phyloP scores from a whole-genome alignment of 2,888 invertebrate genomes.

The Autographa gamma region DNA sequence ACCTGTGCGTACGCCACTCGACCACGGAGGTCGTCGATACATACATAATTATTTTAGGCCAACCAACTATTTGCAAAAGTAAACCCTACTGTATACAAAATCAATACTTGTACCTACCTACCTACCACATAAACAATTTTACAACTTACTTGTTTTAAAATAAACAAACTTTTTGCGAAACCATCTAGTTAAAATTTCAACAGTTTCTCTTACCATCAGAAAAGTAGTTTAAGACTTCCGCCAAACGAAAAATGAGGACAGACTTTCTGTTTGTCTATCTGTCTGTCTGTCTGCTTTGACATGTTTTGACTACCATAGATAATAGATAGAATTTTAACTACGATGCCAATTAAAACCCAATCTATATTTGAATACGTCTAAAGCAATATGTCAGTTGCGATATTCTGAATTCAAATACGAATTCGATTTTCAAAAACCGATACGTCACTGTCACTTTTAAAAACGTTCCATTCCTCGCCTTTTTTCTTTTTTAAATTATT shows the following conservation, averaged over 20 bases:
- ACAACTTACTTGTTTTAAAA: no score
- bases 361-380: constrained; percentile 2
- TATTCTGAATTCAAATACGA: background rate
- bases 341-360: constrained; percentile 3
- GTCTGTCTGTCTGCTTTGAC: constrained; percentile 22
- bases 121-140: no score
- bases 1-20: no score
- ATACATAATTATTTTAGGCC: no score
- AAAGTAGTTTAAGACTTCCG: constrained; percentile 24
- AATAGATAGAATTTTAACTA: constrained; percentile 21
- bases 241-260: constrained; percentile 20
- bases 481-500: background rate
- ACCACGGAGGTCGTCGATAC: no score
- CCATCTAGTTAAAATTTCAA: background rate
- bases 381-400: background rate
- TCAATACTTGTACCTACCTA: no score
- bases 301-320: constrained; percentile 29
- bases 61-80: no score
- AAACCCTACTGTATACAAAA: no score
- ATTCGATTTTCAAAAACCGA: background rate
- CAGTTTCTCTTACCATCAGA: constrained; percentile 5
- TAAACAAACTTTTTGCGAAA: no score
- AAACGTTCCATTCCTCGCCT: background rate
- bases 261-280: constrained; percentile 15
- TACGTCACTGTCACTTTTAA: background rate